Percentiles rank a stretch among this genome's conserved stretches.
Evolutionary conservation across 2,888 invertebrate species (phyloP).

Genomic region (Cheilosia impressa): DNA sequence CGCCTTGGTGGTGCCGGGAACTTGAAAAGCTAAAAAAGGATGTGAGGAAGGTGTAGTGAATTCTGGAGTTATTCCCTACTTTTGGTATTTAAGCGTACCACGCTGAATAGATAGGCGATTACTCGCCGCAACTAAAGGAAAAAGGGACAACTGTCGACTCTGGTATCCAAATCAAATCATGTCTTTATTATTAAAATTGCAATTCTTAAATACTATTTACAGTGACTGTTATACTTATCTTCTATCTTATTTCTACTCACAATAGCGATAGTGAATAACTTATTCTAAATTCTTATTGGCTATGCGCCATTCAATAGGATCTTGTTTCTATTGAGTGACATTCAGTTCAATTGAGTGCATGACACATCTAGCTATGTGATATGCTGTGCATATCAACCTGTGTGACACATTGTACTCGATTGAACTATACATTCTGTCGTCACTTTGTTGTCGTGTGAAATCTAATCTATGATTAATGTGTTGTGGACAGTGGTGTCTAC

Average conservation of each 20-base stretch:
- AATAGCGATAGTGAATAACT: not conserved
- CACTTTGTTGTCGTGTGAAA: not conserved
- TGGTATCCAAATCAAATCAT: not conserved
- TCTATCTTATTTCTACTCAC: not conserved
- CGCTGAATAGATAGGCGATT: slow-evolving; percentile 4
- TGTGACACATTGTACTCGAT: not conserved
- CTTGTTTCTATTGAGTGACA: too few species aligned
- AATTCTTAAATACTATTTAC: slow-evolving; percentile 1
- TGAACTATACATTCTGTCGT: not conserved
- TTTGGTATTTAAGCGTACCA: not conserved
- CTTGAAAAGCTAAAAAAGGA: too few species aligned
- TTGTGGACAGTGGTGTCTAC: not conserved
- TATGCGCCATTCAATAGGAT: not conserved
- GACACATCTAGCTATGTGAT: not conserved
- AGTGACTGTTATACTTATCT: not conserved
- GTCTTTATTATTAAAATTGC: not conserved
- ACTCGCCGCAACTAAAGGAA: not conserved
- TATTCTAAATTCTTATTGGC: slow-evolving; percentile 10
- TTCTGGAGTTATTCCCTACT: not conserved
- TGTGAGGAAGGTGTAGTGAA: too few species aligned
- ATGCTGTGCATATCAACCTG: not conserved
- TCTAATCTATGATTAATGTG: not conserved
- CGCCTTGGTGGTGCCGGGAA: too few species aligned
- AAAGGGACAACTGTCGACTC: not conserved
- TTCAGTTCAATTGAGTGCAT: slow-evolving; percentile 2